Evolutionary conservation across 2,797 vertebrate species (phyloP).

Genomic region (Melopsittacus undulatus): DNA sequence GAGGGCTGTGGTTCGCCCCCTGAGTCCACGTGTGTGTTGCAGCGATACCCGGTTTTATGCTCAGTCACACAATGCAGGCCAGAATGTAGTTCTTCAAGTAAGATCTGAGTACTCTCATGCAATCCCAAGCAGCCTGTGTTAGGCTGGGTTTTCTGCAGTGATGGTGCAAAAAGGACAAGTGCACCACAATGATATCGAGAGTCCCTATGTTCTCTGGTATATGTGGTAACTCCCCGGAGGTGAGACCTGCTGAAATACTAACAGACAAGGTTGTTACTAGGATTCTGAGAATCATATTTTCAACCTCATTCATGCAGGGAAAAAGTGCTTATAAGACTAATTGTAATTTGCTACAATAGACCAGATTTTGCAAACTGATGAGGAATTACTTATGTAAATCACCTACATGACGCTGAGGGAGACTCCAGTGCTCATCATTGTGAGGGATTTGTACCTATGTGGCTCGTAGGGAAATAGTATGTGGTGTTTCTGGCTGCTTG

Average conservation of each 20-base stretch:
- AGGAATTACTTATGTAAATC: not conserved
- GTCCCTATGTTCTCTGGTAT: not conserved
- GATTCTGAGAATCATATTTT: not conserved
- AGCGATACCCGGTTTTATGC: not conserved
- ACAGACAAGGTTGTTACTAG: not conserved
- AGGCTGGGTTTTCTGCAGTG: not conserved
- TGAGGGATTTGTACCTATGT: not conserved
- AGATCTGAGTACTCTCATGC: not conserved
- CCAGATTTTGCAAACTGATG: not conserved
- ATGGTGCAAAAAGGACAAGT: slow-evolving; percentile 10
- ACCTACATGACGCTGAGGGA: not conserved
- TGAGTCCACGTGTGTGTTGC: not conserved
- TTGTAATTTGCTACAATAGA: not conserved
- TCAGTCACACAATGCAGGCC: slow-evolving; percentile 40
- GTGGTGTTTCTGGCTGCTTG: not conserved
- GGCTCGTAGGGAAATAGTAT: not conserved
- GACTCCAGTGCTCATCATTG: not conserved
- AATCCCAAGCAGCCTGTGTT: not conserved
- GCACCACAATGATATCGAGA: not conserved
- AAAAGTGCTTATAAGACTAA: not conserved
- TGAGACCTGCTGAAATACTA: not conserved
- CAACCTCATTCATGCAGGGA: not conserved
- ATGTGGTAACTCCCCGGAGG: not conserved
- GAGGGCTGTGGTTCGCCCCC: not conserved
- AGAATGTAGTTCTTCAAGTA: slow-evolving; percentile 14